Conservation (phyloP, 35 echinoderm and acorn worm genomes). For the Apostichopus californicus region DNA sequence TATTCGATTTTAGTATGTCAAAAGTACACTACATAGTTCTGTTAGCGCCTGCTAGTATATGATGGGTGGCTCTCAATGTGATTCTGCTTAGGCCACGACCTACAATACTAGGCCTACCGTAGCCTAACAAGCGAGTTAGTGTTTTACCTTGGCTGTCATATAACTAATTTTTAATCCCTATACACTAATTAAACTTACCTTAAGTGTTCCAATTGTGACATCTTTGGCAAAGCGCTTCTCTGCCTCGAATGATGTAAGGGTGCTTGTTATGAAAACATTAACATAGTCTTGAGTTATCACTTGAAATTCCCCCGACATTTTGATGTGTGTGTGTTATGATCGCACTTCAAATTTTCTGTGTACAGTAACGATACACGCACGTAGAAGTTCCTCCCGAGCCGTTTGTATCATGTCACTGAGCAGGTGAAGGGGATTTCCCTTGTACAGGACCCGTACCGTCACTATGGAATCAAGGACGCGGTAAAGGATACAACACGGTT, state of each 20-base stretch:
- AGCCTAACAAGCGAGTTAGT: too few species aligned
- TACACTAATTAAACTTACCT: conserved; percentile 40
- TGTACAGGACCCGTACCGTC: not conserved
- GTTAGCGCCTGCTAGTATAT: too few species aligned
- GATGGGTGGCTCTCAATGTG: too few species aligned
- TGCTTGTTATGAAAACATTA: conserved; percentile 82
- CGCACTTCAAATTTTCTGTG: not conserved
- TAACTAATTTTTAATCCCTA: too few species aligned
- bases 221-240: conserved; percentile 88
- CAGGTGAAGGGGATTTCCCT: not conserved
- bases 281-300: conserved; percentile 79
- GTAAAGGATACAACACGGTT: not conserved
- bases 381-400: not conserved
- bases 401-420: not conserved
- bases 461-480: not conserved
- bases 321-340: not conserved
- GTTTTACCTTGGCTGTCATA: too few species aligned
- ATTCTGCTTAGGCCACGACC: too few species aligned
- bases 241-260: conserved; percentile 75
- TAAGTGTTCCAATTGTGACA: conserved; percentile 79
- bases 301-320: conserved; percentile 76
- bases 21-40: too few species aligned
- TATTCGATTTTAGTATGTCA: too few species aligned
- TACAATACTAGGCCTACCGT: too few species aligned
- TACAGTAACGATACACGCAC: too few species aligned